Base-by-base conservation (phyloP, 2,888 invertebrate genomes). In the Coleophora deauratella region DNA sequence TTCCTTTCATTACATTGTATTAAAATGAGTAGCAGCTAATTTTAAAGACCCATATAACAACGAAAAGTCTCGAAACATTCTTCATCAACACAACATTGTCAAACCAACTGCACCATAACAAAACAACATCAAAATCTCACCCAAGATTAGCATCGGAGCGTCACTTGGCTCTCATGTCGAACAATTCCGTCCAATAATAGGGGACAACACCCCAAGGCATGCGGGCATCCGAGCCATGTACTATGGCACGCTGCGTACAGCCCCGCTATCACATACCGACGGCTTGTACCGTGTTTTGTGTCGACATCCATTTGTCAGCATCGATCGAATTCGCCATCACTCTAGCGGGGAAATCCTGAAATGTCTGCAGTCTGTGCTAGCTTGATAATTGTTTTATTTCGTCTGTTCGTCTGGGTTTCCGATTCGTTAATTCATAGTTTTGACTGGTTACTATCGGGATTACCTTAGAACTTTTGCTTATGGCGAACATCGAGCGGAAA, bases 281-380 rank as follows among this genome's bases (percentile, higher is more conserved):
- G 57, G 55, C 68, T 55, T 70, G 76, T 73, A 62, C 49, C 34
- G 44, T 45, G 37, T 41, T 41, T 33, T 64, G 64, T 72, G 75
- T 72, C 71, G 72, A 77, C 74, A 69, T 51, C 64, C 58, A 81
- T 84, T 81, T 80, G 78, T 84, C 76, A 75, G 57, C 67, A 77
- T 78, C 75, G 77, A 76, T 75, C 75, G 64, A 48, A 49, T 59
- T 60, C 50, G 59, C 64, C 62, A 60, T 69, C 62, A 60, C 54
- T 62, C 66, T 53, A 47, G 55, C 49, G 36, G 47, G 47, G 58
- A 55, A 59, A 58, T 51, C 48, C 47, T 15, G 47, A 47, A 47
- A 51, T 51, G 53, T 50, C 42, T 55, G 55, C 47, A 48, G 21
- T 21, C 41, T 53, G 45, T 52, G 45, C 54, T 21, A 3, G 21